Evolutionary conservation across 2,888 invertebrate species (phyloP).

Genomic region (Harpalus rubripes): DNA sequence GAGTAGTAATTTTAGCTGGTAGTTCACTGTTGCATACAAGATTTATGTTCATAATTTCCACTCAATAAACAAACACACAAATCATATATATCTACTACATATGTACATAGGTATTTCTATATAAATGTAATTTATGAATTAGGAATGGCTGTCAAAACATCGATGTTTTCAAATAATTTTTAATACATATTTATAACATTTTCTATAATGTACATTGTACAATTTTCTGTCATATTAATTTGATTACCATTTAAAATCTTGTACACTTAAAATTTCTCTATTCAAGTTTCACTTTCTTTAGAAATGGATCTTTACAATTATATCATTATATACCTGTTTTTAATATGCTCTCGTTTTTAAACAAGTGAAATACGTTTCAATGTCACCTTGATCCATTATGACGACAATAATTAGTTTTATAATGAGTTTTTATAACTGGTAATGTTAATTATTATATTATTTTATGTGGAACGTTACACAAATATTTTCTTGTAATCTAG

Average conservation of each 20-base stretch:
- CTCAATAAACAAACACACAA: too few species aligned
- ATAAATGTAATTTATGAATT: too few species aligned
- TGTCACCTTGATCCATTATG: slow-evolving; percentile 45
- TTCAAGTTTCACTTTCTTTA: slow-evolving; percentile 29
- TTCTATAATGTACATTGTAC: too few species aligned
- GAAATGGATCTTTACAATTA: slow-evolving; percentile 14
- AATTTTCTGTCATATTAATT: background rate
- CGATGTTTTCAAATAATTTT: too few species aligned
- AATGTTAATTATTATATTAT: slow-evolving; percentile 38
- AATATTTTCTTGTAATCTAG: background rate
- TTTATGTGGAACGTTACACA: slow-evolving; percentile 15
- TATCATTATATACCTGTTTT: slow-evolving; percentile 7
- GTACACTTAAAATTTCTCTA: slow-evolving; percentile 20
- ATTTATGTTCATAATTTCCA: too few species aligned
- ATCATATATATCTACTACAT: too few species aligned
- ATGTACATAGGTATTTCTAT: too few species aligned
- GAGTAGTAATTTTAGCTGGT: too few species aligned
- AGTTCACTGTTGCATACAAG: too few species aligned
- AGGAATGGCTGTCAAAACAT: too few species aligned
- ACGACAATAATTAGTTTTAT: slow-evolving; percentile 39
- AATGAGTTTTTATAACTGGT: slow-evolving; percentile 28
- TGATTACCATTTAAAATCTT: background rate
- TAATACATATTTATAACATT: too few species aligned
- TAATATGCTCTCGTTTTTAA: slow-evolving; percentile 22
- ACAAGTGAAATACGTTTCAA: slow-evolving; percentile 33